A percentile compares a stretch with the other conserved stretches of the same genome.
Conservation (phyloP, 2,113 vertebrate species). For the Eurypyga helias region DNA sequence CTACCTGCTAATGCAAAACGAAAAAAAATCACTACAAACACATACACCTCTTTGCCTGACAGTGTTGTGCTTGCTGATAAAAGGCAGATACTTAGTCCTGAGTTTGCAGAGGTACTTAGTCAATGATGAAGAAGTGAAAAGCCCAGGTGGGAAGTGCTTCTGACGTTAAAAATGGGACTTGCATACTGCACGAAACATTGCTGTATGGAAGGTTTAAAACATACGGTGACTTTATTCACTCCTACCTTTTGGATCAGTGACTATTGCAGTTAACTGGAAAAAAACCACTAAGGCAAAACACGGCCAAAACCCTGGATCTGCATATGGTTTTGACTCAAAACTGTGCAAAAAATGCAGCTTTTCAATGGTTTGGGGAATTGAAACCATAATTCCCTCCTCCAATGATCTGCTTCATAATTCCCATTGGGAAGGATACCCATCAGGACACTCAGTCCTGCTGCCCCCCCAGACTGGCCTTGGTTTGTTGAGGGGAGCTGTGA, state of each 20-base stretch:
- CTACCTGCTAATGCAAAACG: not conserved
- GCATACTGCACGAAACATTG: not conserved
- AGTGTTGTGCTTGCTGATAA: not conserved
- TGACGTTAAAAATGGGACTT: slow-evolving; percentile 17
- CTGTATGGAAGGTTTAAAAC: slow-evolving; percentile 12
- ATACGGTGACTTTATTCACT: slow-evolving; percentile 43
- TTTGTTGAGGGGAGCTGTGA: not conserved
- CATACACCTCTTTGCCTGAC: not conserved
- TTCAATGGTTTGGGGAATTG: not conserved
- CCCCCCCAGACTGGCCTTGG: accelerated
- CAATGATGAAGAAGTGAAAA: not conserved
- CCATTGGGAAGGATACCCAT: not conserved
- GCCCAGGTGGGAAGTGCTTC: slow-evolving; percentile 7
- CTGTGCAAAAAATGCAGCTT: not conserved
- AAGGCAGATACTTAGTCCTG: not conserved
- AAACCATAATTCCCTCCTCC: not conserved
- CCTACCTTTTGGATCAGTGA: slow-evolving; percentile 54
- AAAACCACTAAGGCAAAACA: not conserved
- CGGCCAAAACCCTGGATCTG: not conserved
- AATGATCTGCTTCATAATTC: not conserved
- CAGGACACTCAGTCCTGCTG: not conserved
- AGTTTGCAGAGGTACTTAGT: not conserved
- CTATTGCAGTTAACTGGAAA: slow-evolving; percentile 20
- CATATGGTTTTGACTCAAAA: slow-evolving; percentile 18
- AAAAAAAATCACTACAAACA: not conserved